Evolutionary conservation across 2,888 invertebrate genomes (phyloP).

Genomic region (Panzeria rudis): DNA sequence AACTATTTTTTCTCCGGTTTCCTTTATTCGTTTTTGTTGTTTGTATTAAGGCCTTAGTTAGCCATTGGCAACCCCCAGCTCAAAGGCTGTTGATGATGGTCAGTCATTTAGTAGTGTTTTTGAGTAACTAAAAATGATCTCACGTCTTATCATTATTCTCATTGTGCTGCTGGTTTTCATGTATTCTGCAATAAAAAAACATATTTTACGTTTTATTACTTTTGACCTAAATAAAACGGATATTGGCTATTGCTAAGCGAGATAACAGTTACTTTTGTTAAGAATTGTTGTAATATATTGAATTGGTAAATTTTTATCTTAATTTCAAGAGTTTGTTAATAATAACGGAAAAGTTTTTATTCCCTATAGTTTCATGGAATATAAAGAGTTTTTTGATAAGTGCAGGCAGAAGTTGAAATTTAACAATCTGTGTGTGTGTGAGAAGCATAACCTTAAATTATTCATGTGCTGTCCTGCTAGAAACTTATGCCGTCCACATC

Average conservation of each 20-base stretch:
- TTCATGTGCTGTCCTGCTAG: too few relatives aligned
- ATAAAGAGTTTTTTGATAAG: too few relatives aligned
- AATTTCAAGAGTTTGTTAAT: neutral
- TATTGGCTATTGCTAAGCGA: neutral
- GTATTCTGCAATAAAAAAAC: slow-evolving; percentile 31
- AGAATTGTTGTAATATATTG: neutral
- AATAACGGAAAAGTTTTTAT: neutral
- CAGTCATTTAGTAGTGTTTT: slow-evolving; percentile 1
- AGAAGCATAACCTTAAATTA: too few relatives aligned
- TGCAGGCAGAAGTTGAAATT: too few relatives aligned
- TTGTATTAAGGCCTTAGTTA: neutral
- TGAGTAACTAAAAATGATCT: slow-evolving; percentile 2
- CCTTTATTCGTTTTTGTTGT: neutral
- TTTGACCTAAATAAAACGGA: slow-evolving; percentile 17
- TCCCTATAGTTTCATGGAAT: neutral
- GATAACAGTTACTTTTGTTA: neutral
- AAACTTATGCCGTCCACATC: too few relatives aligned
- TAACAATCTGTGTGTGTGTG: too few relatives aligned
- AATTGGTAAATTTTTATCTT: neutral
- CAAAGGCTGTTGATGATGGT: slow-evolving; percentile 24
- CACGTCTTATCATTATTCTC: slow-evolving; percentile 47
- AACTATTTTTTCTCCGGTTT: slow-evolving; percentile 27
- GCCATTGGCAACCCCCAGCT: slow-evolving; percentile 12
- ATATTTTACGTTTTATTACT: slow-evolving; percentile 40
- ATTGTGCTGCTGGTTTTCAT: slow-evolving; percentile 54